These are phyloP conservation scores for Drosophila seclusa DNA, from an alignment of 2,888 invertebrate species.

Conservation along the genomic window DNA sequence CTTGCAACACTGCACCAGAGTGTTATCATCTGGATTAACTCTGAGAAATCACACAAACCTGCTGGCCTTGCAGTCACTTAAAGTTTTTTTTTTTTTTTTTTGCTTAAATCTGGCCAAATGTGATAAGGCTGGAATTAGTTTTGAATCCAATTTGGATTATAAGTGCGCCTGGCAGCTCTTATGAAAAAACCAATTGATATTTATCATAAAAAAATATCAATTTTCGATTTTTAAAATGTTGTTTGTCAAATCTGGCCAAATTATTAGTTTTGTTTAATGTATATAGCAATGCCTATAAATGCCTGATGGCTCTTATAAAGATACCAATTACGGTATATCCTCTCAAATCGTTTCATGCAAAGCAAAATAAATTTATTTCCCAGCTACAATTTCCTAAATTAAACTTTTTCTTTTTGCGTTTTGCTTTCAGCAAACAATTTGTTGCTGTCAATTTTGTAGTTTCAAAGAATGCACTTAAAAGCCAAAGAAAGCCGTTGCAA, in stretches of 20 bases:
- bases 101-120: not conserved
- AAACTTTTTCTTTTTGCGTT: constrained; percentile 9
- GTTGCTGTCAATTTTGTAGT: constrained; percentile 18
- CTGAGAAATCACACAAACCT: not conserved
- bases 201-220: not conserved
- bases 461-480: constrained; percentile 76
- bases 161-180: not conserved
- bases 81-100: not conserved
- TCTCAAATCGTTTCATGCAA: not conserved
- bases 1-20: not conserved
- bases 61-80: not conserved
- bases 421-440: constrained; percentile 25
- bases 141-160: not conserved
- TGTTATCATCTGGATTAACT: not conserved
- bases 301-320: not conserved
- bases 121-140: not conserved
- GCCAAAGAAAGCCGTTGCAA: constrained; percentile 48
- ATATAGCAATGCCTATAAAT: not conserved
- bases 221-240: not conserved
- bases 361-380: not conserved
- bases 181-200: not conserved
- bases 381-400: not conserved
- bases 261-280: not conserved
- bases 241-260: not conserved
- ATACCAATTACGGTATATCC: not conserved